Conservation (phyloP, 2,888 invertebrate species). For the Andrena camellia region DNA sequence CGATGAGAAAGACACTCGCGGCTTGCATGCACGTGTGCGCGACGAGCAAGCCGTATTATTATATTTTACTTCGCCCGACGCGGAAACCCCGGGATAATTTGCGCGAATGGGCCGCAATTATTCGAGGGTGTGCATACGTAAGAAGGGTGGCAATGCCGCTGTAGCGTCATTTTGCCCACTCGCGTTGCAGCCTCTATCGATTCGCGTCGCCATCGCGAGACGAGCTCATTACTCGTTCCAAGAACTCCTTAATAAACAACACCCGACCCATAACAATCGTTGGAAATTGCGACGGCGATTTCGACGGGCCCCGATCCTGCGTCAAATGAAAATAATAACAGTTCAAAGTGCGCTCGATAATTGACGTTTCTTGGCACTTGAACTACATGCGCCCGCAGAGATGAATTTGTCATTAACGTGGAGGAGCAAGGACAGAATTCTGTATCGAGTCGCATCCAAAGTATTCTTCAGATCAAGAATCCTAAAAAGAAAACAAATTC, state of each 20-base stretch:
- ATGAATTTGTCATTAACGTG: too few species aligned
- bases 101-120: slow-evolving; percentile 81
- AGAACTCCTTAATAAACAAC: slow-evolving; percentile 36
- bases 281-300: background rate
- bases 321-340: too few species aligned
- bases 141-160: slow-evolving; percentile 71
- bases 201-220: slow-evolving; percentile 54
- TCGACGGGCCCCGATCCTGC: too few species aligned
- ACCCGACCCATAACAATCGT: background rate
- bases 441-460: too few species aligned
- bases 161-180: slow-evolving; percentile 44
- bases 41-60: slow-evolving; percentile 73
- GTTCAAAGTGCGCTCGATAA: too few species aligned
- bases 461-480: too few species aligned
- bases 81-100: slow-evolving; percentile 81
- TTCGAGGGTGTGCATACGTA: slow-evolving; percentile 81
- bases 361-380: too few species aligned
- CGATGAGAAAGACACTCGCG: slow-evolving; percentile 61
- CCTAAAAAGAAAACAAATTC: too few species aligned
- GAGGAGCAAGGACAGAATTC: too few species aligned
- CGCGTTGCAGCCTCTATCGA: slow-evolving; percentile 60
- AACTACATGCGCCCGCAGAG: too few species aligned
- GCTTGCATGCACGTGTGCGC: slow-evolving; percentile 58
- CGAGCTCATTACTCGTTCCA: slow-evolving; percentile 43
- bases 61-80: slow-evolving; percentile 79